Evolutionary conservation across 2,113 vertebrate genomes (phyloP).

Genomic region (Cavia porcellus): DNA sequence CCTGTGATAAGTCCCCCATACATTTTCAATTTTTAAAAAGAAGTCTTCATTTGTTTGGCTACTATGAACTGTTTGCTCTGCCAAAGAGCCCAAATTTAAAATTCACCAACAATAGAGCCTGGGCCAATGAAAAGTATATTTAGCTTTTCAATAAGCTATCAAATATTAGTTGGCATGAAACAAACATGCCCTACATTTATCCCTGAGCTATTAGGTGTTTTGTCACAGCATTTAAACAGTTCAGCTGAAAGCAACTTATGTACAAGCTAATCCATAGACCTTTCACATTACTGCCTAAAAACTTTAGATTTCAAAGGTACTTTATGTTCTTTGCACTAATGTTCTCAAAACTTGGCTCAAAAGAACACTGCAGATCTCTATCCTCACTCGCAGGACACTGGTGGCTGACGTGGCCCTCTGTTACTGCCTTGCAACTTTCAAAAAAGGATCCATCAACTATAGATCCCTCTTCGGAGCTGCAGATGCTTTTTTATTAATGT

Average conservation of each 20-base stretch:
- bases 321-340: not conserved
- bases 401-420: not conserved
- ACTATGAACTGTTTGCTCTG: not conserved
- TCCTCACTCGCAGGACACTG: not conserved
- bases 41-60: constrained; percentile 2
- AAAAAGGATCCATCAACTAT: not conserved
- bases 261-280: not conserved
- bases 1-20: not conserved
- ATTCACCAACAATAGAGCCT: not conserved
- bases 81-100: not conserved
- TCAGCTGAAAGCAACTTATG: not conserved
- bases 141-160: not conserved
- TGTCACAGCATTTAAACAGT: not conserved
- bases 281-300: not conserved
- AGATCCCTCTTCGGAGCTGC: not conserved
- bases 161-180: not conserved
- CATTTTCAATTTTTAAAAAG: constrained; percentile 5
- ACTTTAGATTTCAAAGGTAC: not conserved
- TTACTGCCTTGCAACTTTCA: not conserved
- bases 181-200: not conserved
- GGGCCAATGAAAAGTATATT: not conserved
- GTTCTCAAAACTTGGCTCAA: not conserved
- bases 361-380: not conserved
- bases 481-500: not conserved
- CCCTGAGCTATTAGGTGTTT: not conserved